Evolutionary conservation across 1,140 invertebrate species (phyloP), one percentile per base, ranked within the genome.

Genomic region (Amyelois transitella): DNA sequence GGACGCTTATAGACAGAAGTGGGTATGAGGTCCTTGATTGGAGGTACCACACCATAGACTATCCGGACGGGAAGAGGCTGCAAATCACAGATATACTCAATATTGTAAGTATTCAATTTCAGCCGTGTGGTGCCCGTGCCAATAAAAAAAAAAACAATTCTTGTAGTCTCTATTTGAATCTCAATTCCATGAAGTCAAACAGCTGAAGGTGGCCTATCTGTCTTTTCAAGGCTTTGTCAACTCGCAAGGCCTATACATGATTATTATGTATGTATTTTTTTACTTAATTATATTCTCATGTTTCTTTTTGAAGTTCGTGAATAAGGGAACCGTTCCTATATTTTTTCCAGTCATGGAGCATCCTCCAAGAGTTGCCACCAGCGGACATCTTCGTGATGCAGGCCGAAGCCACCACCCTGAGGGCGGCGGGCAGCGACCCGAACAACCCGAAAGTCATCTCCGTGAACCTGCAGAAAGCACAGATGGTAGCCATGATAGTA

Each of bases 331-430:
- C 43, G 19, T 12, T 28, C 44, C 51, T 3, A 51, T 44, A 14
- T 45, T 52, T 25, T 18, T 66, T 66, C 1, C 58, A 89, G 87
- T 80, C 83, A 12, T 86, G 76, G 76, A 48, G 66, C 2, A 64
- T 88, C 49, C 72, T 69, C 3, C 63, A 63, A 0, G 28, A 60
- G 12, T 52, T 89, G 17, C 88, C 88, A 0, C n/a, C 8, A 53
- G 80, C 86, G 0, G 86, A 88, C 50, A 53, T 88, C 0, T 89
- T 84, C 54, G 79, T 89, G 17, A 88, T 88, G 83, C 87, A 89
- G 55, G 78, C 84, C 0, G 76, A 81, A 50, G 69, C 86, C 0
- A 88, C 81, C 0, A 82, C 76, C 1, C 63, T 89, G 0, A 58
- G 85, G 0, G 87, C 86, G 2, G 53, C 69, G 0, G 88, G 88